phyloP scores from a whole-genome alignment of 2,888 invertebrate genomes.

The Amaurobius ferox region DNA sequence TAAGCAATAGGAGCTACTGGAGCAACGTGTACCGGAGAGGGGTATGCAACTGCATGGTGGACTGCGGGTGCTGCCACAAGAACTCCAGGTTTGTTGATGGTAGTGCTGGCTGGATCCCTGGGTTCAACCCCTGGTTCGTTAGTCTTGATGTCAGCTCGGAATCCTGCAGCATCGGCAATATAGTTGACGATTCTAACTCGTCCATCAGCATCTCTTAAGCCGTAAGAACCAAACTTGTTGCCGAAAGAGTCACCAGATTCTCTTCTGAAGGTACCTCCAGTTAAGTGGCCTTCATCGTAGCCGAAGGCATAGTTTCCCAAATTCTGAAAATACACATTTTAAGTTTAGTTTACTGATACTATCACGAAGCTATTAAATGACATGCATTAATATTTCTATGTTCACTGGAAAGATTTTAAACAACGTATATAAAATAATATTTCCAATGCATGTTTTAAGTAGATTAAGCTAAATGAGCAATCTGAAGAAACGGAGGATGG shows the following conservation, averaged over 20 bases:
- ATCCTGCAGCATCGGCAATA: conserved; percentile 73
- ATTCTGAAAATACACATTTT: conserved; percentile 55
- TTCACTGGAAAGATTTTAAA: too few species aligned
- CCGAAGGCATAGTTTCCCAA: conserved; percentile 74
- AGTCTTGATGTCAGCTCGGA: conserved; percentile 72
- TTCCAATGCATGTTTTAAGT: too few species aligned
- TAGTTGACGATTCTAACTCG: conserved; percentile 74
- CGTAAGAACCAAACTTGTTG: conserved; percentile 73
- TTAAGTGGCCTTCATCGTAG: conserved; percentile 73
- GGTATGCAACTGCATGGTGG: conserved; percentile 20
- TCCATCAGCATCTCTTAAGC: conserved; percentile 73
- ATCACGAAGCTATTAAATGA: too few species aligned
- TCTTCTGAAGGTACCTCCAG: conserved; percentile 73
- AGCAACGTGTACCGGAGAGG: conserved; percentile 10
- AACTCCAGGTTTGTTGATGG: conserved; percentile 70
- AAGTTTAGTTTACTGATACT: too few species aligned
- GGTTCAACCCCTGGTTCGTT: conserved; percentile 74
- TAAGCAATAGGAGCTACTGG: conserved; percentile 10
- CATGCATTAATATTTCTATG: too few species aligned
- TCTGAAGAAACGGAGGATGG: too few species aligned
- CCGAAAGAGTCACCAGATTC: conserved; percentile 72
- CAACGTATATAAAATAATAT: too few species aligned
- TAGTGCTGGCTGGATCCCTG: conserved; percentile 64
- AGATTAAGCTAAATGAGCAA: too few species aligned
- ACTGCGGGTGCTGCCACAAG: conserved; percentile 20